Evolutionary conservation across 35 echinoderm and acorn worm genomes (phyloP).

Genomic region (Lytechinus pictus): DNA sequence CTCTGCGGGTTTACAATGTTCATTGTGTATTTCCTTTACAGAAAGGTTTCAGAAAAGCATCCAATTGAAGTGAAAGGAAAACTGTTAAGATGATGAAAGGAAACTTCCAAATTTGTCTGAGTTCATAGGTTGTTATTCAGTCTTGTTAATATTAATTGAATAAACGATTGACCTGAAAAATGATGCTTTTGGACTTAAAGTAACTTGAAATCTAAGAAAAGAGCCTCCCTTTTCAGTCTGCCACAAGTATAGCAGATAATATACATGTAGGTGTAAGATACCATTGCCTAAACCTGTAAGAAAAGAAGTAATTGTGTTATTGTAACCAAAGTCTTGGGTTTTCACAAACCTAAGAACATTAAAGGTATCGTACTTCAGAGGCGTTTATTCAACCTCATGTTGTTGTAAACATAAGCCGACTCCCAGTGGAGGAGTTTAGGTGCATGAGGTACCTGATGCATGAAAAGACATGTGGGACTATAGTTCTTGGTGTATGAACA

Average conservation of each 20-base stretch:
- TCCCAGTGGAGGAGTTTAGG: not conserved
- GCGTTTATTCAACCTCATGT: not conserved
- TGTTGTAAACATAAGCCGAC: not conserved
- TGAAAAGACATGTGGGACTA: not conserved
- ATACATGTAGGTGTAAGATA: constrained; percentile 10
- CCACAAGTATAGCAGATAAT: not conserved
- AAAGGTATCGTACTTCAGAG: not conserved
- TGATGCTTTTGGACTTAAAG: no score
- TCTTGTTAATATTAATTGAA: not conserved
- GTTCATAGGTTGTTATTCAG: not conserved
- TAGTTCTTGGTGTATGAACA: not conserved
- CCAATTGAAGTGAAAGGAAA: not conserved
- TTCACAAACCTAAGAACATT: not conserved
- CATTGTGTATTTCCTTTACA: not conserved
- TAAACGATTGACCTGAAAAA: no score
- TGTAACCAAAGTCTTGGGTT: not conserved
- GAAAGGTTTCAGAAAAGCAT: not conserved
- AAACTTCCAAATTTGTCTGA: not conserved
- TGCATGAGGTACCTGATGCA: not conserved
- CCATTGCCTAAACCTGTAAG: not conserved
- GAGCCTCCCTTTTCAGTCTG: not conserved
- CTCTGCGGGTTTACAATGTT: not conserved
- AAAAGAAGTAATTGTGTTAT: not conserved
- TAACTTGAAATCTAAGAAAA: not conserved
- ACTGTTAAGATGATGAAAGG: not conserved